Base-by-base conservation (phyloP, 2,888 invertebrate genomes). In the Erebia palarica region DNA sequence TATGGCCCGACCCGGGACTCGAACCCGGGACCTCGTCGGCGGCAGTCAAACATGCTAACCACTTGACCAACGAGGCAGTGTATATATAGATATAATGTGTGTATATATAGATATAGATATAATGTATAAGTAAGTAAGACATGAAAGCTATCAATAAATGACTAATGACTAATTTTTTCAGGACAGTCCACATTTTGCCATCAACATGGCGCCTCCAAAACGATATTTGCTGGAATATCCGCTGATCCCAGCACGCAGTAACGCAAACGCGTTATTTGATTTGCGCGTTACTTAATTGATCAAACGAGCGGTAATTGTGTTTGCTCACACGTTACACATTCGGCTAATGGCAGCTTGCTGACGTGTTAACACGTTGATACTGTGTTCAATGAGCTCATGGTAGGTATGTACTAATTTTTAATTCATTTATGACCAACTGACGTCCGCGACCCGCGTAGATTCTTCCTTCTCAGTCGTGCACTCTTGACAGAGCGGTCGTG, bases 251-350 rank as follows among this genome's bases (percentile, higher is more conserved):
- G 1, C 53, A 58, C 64, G 4, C 65, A 51, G 49, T 27, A 58
- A 63, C 49, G 57, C 55, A 67, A 71, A 71, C 69, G 66, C 58
- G 66, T 16, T 66, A 73, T 74, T 73, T 75, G 73, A 69, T 69
- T 71, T 66, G 58, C 65, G 72, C 77, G 75, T 69, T 72, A 72
- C 73, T 75, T 80, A 75, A 78, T 80, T 78, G 76, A 77, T 77
- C 77, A 78, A 76, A 73, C 61, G 66, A 63, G 63, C 10, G 44
- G 66, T 66, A 49, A 66, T 66, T 58, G 27, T 58, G 66, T 66
- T 66, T 66, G 66, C 36, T 58, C 66, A 42, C 13, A 42, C 65
- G 65, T 55, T 65, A n/a, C 55, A 44, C 55, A 57, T 65, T 57
- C 36, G 53, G 65, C 53, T 57, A 14, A 18, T 55, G 55, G 65